phyloP scores from a whole-genome alignment of 23 tunicate genomes.

The Trididemnum nubilum region DNA sequence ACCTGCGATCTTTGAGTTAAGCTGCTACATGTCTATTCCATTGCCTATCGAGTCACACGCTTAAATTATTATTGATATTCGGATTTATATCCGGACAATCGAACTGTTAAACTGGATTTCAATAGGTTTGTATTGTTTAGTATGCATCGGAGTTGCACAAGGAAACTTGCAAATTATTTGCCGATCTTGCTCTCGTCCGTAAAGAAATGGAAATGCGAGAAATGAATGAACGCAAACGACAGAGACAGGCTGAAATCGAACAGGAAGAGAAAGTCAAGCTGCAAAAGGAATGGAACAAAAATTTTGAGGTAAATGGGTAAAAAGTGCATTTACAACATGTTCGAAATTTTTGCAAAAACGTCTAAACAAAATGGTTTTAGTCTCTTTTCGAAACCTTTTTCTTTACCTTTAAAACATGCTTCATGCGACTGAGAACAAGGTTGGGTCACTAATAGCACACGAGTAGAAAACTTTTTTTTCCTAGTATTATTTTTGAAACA shows the following conservation, averaged over 20 bases:
- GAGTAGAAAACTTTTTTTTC: no score
- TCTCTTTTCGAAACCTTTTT: no score
- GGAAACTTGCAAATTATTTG: constrained; percentile 96
- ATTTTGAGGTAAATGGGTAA: constrained; percentile 56
- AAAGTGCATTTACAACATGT: no score
- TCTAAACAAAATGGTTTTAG: background rate
- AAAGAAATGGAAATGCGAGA: constrained; percentile 93
- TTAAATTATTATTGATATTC: no score
- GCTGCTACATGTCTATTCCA: no score
- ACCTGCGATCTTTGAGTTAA: no score
- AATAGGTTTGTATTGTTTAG: constrained; percentile 7
- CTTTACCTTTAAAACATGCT: no score
- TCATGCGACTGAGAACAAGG: no score
- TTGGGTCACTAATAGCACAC: no score
- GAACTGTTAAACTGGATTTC: background rate
- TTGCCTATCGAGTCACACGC: no score
- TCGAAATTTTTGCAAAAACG: background rate
- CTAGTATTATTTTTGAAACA: no score
- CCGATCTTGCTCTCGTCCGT: constrained; percentile 86
- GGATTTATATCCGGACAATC: no score
- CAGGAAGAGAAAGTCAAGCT: constrained; percentile 66
- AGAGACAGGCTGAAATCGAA: constrained; percentile 84
- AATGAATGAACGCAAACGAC: constrained; percentile 93
- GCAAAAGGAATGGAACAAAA: constrained; percentile 97
- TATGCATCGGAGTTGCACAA: constrained; percentile 91